Conservation (phyloP, 2,888 invertebrate species). For the Listrodromus nycthemerus region DNA sequence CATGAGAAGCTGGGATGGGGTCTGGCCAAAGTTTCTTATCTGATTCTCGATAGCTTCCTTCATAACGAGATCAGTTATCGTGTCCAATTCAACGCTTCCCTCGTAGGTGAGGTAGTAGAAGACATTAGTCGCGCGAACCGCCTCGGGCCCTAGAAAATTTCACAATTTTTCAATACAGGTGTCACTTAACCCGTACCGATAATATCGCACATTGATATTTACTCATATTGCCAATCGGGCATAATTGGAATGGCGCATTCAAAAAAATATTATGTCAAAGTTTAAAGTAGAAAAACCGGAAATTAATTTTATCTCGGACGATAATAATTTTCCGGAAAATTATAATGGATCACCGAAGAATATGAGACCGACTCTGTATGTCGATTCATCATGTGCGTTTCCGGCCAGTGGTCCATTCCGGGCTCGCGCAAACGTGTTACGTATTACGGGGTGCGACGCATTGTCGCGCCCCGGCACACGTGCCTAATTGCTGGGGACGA, state of each 20-base stretch:
- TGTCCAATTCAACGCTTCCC: slow-evolving; percentile 97
- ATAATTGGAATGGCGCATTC: no score
- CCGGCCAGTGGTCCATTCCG: slow-evolving; percentile 53
- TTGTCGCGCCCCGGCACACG: slow-evolving; percentile 80
- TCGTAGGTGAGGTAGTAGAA: slow-evolving; percentile 99
- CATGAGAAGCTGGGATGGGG: slow-evolving; percentile 98
- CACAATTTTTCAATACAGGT: not conserved
- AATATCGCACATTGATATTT: not conserved
- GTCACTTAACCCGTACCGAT: not conserved
- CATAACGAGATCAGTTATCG: slow-evolving; percentile 95
- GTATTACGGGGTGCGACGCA: slow-evolving; percentile 79
- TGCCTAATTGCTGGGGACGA: slow-evolving; percentile 82
- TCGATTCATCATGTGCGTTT: slow-evolving; percentile 66
- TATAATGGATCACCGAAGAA: not conserved
- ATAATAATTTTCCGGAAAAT: not conserved
- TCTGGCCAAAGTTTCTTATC: slow-evolving; percentile 99
- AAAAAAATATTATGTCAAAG: no score
- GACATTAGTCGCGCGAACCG: slow-evolving; percentile 98
- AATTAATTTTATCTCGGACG: not conserved
- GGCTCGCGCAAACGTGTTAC: slow-evolving; percentile 77
- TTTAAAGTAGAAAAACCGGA: no score
- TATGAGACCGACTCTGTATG: not conserved
- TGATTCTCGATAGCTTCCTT: slow-evolving; percentile 98
- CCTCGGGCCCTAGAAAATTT: slow-evolving; percentile 92
- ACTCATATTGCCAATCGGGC: no score